Base-by-base conservation (phyloP, 2,888 invertebrate genomes). In the Nymphalis c-album region DNA sequence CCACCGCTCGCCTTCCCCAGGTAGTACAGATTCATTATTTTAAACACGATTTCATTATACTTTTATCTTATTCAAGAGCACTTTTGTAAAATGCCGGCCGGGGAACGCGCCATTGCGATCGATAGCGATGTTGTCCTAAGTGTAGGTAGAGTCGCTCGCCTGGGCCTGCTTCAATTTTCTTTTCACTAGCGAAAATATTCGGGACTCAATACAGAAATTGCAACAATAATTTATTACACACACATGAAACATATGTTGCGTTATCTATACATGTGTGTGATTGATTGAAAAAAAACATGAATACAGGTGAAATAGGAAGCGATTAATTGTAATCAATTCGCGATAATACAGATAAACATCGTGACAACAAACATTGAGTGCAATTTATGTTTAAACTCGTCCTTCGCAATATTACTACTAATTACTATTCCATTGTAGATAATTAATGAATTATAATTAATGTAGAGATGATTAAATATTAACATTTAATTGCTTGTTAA, bases 61-160 rank as follows among this genome's bases (percentile, higher is more conserved):
- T 80, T 86, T 86, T 86, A 78, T 85, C 84, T 86, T 78, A 86
- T 71, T 76, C 83, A 82, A 78, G 59, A 47, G 59, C 7, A 31
- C 60, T 68, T 72, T 81, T 71, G 84, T 81, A 69, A 76, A 77
- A 76, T 74, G 78, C 85, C 85, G 86, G 81, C 77, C 77, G 78
- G 77, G 77, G 79, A 85, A 82, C 81, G 85, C 85, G 83, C 84
- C 82, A 74, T 80, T 73, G 72, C 91, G 91, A 91, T 92, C 91
- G 88, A 92, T 92, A 91, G 87, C 85, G 86, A 90, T 87, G 88
- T 89, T 88, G 87, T 88, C 87, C 80, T 78, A 80, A 78, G 77
- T 80, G 80, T 79, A 78, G 77, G 78, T 69, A 76, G 79, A 78
- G 78, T 76, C 80, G 80, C 79, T 60, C 64, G 77, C 57, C 72